phyloP scores from a whole-genome alignment of 2,888 invertebrate species.

The Archips crataeganus region DNA sequence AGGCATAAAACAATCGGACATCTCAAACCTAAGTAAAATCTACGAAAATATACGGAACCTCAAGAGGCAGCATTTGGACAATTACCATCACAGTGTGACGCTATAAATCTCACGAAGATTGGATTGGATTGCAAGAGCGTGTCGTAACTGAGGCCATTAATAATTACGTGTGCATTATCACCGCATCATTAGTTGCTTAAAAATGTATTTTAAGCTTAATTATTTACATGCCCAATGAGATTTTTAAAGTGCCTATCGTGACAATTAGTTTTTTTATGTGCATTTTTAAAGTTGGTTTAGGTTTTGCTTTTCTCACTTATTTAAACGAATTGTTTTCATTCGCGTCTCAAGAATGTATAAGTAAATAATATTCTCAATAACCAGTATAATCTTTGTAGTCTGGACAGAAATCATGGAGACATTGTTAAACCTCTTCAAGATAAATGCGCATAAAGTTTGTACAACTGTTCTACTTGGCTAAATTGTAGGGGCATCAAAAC shows the following conservation, averaged over 20 bases:
- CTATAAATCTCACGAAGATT: slow-evolving; percentile 12
- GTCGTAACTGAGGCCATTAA: slow-evolving; percentile 16
- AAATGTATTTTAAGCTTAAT: neutral
- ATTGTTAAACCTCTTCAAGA: too few relatives aligned
- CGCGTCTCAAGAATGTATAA: too few relatives aligned
- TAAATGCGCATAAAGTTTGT: too few relatives aligned
- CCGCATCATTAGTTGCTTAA: slow-evolving; percentile 15
- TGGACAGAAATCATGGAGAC: too few relatives aligned
- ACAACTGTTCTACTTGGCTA: too few relatives aligned
- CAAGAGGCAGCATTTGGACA: neutral
- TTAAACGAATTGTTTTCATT: too few relatives aligned
- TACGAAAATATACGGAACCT: neutral
- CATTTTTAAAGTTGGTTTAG: neutral
- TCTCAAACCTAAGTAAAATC: neutral
- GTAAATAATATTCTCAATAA: too few relatives aligned
- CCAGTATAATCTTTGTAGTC: too few relatives aligned
- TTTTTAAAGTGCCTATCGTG: neutral
- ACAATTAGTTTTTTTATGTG: neutral
- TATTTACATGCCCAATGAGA: neutral
- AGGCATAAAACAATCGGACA: neutral
- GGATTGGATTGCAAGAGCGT: slow-evolving; percentile 4
- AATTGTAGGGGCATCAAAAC: too few relatives aligned
- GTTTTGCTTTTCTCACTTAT: neutral
- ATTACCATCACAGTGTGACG: slow-evolving; percentile 9
- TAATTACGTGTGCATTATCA: slow-evolving; percentile 26